phyloP scores from a whole-genome alignment of 2,113 vertebrate genomes.

The Eulemur macaco region DNA sequence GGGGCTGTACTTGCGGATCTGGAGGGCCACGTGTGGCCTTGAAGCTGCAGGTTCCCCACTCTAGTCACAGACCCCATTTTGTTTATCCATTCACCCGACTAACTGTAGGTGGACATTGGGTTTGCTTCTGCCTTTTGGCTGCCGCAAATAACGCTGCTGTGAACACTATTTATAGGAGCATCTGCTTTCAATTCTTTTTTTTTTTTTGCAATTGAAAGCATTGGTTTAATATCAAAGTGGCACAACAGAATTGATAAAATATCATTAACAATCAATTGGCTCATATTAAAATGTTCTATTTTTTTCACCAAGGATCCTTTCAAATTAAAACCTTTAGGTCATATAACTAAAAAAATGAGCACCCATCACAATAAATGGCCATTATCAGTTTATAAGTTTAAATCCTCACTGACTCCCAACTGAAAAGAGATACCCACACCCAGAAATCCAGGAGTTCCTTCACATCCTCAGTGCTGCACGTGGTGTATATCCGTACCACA shows the following conservation, averaged over 20 bases:
- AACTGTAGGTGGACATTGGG: neutral
- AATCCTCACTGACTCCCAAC: neutral
- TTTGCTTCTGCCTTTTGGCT: neutral
- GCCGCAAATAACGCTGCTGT: neutral
- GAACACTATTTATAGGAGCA: neutral
- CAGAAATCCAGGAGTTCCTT: neutral
- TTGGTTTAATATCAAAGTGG: neutral
- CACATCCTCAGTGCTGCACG: neutral
- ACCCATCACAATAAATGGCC: neutral
- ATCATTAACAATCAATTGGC: neutral
- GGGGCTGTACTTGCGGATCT: no score
- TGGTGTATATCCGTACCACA: rapidly evolving
- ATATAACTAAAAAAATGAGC: neutral
- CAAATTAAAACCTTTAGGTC: neutral
- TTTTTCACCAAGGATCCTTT: neutral
- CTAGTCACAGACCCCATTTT: neutral
- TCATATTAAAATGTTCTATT: neutral
- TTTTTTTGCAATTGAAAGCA: neutral
- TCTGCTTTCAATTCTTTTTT: neutral
- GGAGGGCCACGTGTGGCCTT: no score
- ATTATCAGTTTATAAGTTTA: neutral
- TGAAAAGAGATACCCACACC: neutral
- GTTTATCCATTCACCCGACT: neutral
- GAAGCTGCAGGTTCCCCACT: no score
- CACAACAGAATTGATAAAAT: neutral